Conservation (phyloP, 2,113 vertebrate species). For the Thomomys bottae region DNA sequence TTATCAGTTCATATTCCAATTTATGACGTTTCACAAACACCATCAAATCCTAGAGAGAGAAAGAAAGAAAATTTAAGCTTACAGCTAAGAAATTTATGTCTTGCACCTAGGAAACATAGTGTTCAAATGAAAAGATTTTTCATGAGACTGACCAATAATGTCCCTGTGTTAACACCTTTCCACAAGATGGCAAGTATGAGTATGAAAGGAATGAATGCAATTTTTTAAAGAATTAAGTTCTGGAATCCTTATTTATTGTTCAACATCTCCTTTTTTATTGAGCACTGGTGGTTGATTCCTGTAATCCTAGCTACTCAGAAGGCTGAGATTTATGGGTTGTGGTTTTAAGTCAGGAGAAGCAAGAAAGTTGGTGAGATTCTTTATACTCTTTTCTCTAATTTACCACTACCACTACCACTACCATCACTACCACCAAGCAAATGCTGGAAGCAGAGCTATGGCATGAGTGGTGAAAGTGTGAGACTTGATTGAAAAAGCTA, state of each 20-base stretch:
- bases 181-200: background rate
- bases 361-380: too few relatives aligned
- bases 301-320: too few relatives aligned
- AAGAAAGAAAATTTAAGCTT: background rate
- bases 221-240: background rate
- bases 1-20: slow-evolving; percentile 91
- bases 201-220: background rate
- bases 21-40: slow-evolving; percentile 89
- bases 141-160: background rate
- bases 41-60: slow-evolving; percentile 85
- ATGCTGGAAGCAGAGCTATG: too few relatives aligned
- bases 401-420: too few relatives aligned
- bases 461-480: too few relatives aligned
- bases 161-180: background rate
- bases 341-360: too few relatives aligned
- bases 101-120: background rate
- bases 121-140: background rate
- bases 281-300: too few relatives aligned
- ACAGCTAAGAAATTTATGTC: background rate
- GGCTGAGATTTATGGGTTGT: too few relatives aligned
- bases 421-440: too few relatives aligned
- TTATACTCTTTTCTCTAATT: too few relatives aligned
- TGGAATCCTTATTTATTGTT: background rate
- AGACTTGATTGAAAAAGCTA: too few relatives aligned
- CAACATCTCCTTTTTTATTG: too few relatives aligned